These are phyloP conservation scores for Penaeus monodon DNA, from an alignment of 2,888 invertebrate genomes.

Conservation along the genomic window DNA sequence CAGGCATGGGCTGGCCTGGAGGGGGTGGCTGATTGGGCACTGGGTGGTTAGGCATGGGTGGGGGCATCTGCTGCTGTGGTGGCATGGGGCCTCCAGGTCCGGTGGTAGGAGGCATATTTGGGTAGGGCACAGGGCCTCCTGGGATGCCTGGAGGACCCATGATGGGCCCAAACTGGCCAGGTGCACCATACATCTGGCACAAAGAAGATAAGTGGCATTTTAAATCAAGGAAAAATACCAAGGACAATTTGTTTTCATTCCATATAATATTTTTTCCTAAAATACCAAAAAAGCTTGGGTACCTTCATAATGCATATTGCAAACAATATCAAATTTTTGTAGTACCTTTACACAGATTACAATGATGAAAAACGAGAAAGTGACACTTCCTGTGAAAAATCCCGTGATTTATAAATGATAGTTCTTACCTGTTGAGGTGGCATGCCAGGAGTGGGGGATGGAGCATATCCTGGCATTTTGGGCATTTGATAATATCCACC, in stretches of 20 bases:
- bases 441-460: constrained; percentile 40
- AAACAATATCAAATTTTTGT: no score
- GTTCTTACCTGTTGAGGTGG: constrained; percentile 41
- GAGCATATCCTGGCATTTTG: constrained; percentile 48
- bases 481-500: no score
- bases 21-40: neutral
- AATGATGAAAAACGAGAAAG: no score
- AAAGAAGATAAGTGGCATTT: neutral
- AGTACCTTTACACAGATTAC: no score
- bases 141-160: constrained; percentile 45
- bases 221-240: no score
- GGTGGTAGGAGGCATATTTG: constrained; percentile 33
- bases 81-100: constrained; percentile 30
- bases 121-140: constrained; percentile 30
- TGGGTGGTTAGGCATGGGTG: constrained; percentile 23
- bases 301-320: no score
- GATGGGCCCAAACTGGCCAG: constrained; percentile 34
- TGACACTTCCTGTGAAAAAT: no score
- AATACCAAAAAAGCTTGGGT: no score
- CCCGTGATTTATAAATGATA: no score
- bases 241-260: no score
- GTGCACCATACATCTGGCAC: constrained; percentile 39
- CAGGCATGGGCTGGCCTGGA: constrained; percentile 20
- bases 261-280: no score
- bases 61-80: constrained; percentile 21